Evolutionary conservation across 30 jellyfish, hydroid and myxozoan species (phyloP), one percentile per base, ranked within the genome.

Genomic region (Mastigias papua): DNA sequence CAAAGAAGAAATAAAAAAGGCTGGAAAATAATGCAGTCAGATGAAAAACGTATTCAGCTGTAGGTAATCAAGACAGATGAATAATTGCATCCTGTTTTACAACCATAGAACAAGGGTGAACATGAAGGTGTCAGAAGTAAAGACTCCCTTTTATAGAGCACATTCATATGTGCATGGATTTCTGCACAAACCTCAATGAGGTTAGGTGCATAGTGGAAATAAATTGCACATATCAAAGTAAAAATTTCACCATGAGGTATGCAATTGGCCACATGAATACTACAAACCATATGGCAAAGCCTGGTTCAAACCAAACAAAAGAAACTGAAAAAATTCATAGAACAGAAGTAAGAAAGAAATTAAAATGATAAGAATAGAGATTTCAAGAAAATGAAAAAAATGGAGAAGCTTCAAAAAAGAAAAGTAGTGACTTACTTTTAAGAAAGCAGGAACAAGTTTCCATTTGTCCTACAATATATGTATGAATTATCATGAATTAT

Each of bases 361-460:
- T 4, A 8, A 42, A 42, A 4, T 4, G 54, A 42, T 42, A 42
- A 4, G 54, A 42, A 54, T 11, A 25, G 67, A 54, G 2, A 6
- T 11, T 7, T 16, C 27, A 54, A 54, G 60, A 16, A 46, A 46
- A 6, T 8, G 60, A 46, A 46, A 6, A 16, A 16, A 46, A 46
- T 46, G 60, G 60, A 46, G 16, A 46, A 46, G 16, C 8, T 6
- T 6, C 16, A 16, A 46, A 46, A 46, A 60, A 1, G 23, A 22
- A 13, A 48, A 4, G 15, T 1, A 15, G 20, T 9, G 13, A 17
- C n/a, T 51, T 86, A 93, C 98, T 90, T 93, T 69, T 19, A 93
- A 85, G 71, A 93, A 93, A 29, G 97, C 98, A 15, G 98, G 98
- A 32, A 93, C 97, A 34, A 87, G 91, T 69, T 93, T 93, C 98